These are phyloP conservation scores for Watsonalla cultraria DNA, from an alignment of 2,888 invertebrate genomes.

Conservation along the genomic window DNA sequence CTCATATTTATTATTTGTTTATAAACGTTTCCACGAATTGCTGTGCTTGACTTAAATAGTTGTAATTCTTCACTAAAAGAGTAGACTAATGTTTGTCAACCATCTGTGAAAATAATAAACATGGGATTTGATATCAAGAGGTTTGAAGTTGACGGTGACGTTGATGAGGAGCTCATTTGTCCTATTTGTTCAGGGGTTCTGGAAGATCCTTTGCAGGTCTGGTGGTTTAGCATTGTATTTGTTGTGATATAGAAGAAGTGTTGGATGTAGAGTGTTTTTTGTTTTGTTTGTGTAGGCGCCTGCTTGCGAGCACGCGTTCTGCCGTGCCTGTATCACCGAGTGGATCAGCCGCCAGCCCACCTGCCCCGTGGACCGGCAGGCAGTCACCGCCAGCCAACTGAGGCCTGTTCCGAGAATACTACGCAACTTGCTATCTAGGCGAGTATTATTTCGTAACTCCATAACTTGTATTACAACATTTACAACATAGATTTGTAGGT, in stretches of 20 bases:
- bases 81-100: conserved; percentile 39
- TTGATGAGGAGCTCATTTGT: conserved; percentile 97
- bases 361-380: conserved; percentile 95
- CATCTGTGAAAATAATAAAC: conserved; percentile 36
- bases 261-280: conserved; percentile 1
- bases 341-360: conserved; percentile 97
- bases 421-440: conserved; percentile 93
- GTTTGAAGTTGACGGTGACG: conserved; percentile 96
- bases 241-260: conserved; percentile 5
- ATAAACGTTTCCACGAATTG: conserved; percentile 36
- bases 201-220: conserved; percentile 96
- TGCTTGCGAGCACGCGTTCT: conserved; percentile 97
- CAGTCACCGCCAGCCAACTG: conserved; percentile 92
- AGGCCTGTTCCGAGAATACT: conserved; percentile 96
- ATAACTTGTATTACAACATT: conserved; percentile 12
- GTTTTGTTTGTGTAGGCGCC: conserved; percentile 83
- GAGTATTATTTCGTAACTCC: conserved; percentile 31
- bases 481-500: conserved; percentile 28
- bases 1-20: conserved; percentile 30
- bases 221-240: conserved; percentile 11
- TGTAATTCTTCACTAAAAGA: conserved; percentile 19
- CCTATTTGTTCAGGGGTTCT: conserved; percentile 97
- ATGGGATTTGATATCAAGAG: conserved; percentile 98
- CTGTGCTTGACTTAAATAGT: conserved; percentile 15
- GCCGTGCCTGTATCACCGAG: conserved; percentile 94